A percentile compares a stretch with the other conserved stretches of the same genome.
phyloP scores from a whole-genome alignment of 1,140 invertebrate species.

The Heliothis virescens region DNA sequence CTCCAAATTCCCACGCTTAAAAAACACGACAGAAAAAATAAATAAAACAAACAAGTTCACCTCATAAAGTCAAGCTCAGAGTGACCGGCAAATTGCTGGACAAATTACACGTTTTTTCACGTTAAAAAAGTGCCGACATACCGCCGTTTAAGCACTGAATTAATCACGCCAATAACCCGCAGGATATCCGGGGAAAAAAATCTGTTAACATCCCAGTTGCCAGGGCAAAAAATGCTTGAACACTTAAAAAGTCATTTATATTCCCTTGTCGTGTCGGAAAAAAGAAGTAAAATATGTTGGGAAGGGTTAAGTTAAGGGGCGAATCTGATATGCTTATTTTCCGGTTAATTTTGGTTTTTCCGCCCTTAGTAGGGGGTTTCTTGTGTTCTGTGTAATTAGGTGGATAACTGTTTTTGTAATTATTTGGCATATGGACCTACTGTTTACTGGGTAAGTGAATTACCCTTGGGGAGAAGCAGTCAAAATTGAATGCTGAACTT shows the following conservation, averaged over 20 bases:
- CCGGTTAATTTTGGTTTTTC: slow-evolving; percentile 39
- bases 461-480: too few relatives aligned
- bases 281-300: slow-evolving; percentile 38
- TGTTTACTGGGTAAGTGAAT: too few relatives aligned
- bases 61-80: slow-evolving; percentile 29
- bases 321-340: slow-evolving; percentile 33
- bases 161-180: slow-evolving; percentile 37
- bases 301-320: slow-evolving; percentile 5
- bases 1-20: slow-evolving; percentile 11
- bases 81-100: slow-evolving; percentile 38
- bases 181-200: slow-evolving; percentile 43
- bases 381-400: slow-evolving; percentile 9
- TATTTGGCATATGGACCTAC: background rate
- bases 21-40: slow-evolving; percentile 1
- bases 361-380: slow-evolving; percentile 8
- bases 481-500: too few relatives aligned
- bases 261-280: slow-evolving; percentile 28
- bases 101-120: slow-evolving; percentile 37
- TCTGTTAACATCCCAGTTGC: slow-evolving; percentile 36
- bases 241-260: slow-evolving; percentile 42
- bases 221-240: slow-evolving; percentile 35
- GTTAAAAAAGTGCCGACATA: slow-evolving; percentile 33
- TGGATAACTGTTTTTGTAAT: background rate
- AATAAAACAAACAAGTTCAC: slow-evolving; percentile 29
- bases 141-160: slow-evolving; percentile 27